These are phyloP conservation scores for Australoheros facetus DNA, from an alignment of 2,797 vertebrate genomes.

Conservation along the genomic window DNA sequence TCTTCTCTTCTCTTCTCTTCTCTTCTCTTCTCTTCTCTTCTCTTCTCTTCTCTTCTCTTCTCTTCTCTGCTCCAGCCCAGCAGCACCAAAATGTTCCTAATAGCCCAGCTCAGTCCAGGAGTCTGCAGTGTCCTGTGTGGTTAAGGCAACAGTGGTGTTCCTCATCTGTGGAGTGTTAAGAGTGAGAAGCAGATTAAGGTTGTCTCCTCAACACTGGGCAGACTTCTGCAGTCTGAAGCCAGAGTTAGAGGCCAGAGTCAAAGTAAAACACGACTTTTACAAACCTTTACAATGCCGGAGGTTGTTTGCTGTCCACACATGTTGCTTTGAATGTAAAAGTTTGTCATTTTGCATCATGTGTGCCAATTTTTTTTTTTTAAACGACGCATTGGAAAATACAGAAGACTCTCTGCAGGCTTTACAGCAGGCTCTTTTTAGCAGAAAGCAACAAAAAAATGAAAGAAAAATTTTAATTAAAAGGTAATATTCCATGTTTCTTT, in stretches of 20 bases:
- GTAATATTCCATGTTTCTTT: too few species aligned
- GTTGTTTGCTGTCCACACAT: neutral
- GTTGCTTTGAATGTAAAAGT: neutral
- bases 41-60: neutral
- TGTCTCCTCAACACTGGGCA: slow-evolving; percentile 69
- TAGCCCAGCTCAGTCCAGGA: neutral
- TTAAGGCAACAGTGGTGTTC: slow-evolving; percentile 34
- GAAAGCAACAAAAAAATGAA: neutral
- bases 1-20: neutral
- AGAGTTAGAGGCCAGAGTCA: neutral
- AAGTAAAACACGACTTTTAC: slow-evolving; percentile 2
- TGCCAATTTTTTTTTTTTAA: neutral
- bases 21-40: neutral
- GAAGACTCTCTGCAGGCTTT: neutral
- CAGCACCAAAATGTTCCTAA: slow-evolving; percentile 9
- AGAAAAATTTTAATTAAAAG: neutral
- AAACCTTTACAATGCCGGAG: neutral
- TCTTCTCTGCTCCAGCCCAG: neutral
- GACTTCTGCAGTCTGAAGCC: slow-evolving; percentile 51
- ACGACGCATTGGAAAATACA: neutral
- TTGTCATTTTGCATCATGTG: neutral
- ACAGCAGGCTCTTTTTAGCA: neutral
- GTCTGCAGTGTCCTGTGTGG: slow-evolving; percentile 58
- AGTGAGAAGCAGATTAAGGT: slow-evolving; percentile 67
- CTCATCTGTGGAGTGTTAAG: slow-evolving; percentile 75